A percentile compares a stretch with the other conserved stretches of the same genome.
Evolutionary conservation across 30 jellyfish, hydroid and myxozoan genomes (phyloP).

Genomic region (Aurelia sp.): DNA sequence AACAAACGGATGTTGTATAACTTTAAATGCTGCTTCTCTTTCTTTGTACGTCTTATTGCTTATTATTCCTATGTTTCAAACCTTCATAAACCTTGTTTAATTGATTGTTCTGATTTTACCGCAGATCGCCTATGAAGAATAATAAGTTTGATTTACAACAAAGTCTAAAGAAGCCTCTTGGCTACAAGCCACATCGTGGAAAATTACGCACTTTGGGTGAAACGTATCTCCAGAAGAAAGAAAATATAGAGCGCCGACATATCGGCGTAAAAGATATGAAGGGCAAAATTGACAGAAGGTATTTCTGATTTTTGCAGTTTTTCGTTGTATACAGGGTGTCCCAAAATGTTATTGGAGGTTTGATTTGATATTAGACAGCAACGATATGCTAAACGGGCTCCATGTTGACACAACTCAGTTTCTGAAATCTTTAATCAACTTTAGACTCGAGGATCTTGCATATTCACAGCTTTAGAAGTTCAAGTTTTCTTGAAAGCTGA

Average conservation of each 20-base stretch:
- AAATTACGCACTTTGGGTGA: constrained; percentile 47
- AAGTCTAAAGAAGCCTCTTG: constrained; percentile 81
- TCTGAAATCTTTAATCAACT: too few relatives aligned
- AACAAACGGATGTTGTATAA: too few relatives aligned
- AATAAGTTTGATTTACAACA: constrained; percentile 80
- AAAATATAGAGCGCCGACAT: constrained; percentile 18
- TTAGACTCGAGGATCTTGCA: too few relatives aligned
- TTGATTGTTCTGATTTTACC: not conserved
- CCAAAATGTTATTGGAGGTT: too few relatives aligned
- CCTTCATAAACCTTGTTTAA: not conserved
- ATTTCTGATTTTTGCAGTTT: not conserved
- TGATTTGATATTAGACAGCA: too few relatives aligned
- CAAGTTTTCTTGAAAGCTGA: too few relatives aligned
- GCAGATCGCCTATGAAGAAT: constrained; percentile 17
- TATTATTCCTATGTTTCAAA: too few relatives aligned
- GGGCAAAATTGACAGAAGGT: constrained; percentile 16
- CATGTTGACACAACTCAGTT: too few relatives aligned
- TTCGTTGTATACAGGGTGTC: not conserved
- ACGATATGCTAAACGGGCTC: too few relatives aligned
- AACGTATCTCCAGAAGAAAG: constrained; percentile 23
- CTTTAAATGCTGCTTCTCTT: too few relatives aligned
- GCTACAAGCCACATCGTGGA: constrained; percentile 97
- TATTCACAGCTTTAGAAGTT: too few relatives aligned
- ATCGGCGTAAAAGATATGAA: constrained; percentile 36
- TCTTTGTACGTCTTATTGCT: too few relatives aligned